phyloP scores from a whole-genome alignment of 2,113 vertebrate genomes.

The Heliornis fulica region DNA sequence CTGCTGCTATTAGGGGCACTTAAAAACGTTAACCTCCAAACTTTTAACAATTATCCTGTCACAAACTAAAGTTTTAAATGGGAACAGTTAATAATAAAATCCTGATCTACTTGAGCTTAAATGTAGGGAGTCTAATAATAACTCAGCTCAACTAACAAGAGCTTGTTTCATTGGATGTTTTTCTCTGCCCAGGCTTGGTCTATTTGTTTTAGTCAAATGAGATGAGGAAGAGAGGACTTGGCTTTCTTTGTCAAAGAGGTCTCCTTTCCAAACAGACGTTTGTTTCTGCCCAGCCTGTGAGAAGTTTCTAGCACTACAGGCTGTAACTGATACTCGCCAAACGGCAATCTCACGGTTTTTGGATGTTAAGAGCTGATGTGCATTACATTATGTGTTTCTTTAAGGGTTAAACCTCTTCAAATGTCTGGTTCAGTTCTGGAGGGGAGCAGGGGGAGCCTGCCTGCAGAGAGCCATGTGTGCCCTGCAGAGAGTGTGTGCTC shows the following conservation, averaged over 20 bases:
- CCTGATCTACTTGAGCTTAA: background rate
- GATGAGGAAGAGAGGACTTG: background rate
- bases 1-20: background rate
- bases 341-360: background rate
- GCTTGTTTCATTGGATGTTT: background rate
- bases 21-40: background rate
- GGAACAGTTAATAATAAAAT: background rate
- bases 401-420: background rate
- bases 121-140: background rate
- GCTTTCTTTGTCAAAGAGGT: background rate
- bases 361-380: background rate
- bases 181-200: slow-evolving; percentile 20
- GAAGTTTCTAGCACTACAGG: background rate
- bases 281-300: background rate
- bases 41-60: background rate
- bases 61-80: background rate
- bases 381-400: background rate
- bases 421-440: background rate
- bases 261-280: background rate
- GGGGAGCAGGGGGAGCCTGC: background rate
- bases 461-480: background rate
- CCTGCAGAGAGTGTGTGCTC: background rate
- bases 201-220: slow-evolving; percentile 60
- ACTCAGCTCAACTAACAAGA: background rate
- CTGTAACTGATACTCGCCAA: background rate